A percentile compares a stretch with the other conserved stretches of the same genome.
Evolutionary conservation across 1,140 invertebrate species (phyloP).

Genomic region (Meteorus sp.): DNA sequence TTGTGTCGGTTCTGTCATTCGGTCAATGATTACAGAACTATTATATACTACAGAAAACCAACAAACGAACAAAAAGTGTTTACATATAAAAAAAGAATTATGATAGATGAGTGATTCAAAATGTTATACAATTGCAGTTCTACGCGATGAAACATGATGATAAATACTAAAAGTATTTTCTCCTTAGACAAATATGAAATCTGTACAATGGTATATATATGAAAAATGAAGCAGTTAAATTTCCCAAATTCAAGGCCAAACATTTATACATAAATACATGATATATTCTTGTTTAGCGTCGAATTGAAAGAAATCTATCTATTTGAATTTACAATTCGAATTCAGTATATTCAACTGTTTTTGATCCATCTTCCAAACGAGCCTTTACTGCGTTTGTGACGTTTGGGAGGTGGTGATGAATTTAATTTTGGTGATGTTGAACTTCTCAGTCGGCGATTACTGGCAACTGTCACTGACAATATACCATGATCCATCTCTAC

Average conservation of each 20-base stretch:
- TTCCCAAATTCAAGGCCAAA: slow-evolving; percentile 13
- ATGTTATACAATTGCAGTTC: slow-evolving; percentile 37
- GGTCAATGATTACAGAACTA: slow-evolving; percentile 23
- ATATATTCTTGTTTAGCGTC: slow-evolving; percentile 2
- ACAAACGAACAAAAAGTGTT: not conserved
- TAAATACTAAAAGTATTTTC: slow-evolving; percentile 57
- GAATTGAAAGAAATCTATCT: slow-evolving; percentile 23
- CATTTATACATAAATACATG: slow-evolving; percentile 4
- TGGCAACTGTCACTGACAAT: slow-evolving; percentile 52
- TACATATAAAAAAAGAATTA: not conserved
- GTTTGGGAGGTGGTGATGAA: slow-evolving; percentile 42
- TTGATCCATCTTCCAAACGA: slow-evolving; percentile 48
- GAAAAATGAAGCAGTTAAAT: not conserved
- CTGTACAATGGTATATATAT: slow-evolving; percentile 21
- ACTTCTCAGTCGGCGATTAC: slow-evolving; percentile 54
- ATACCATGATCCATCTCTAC: slow-evolving; percentile 54
- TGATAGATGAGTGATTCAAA: slow-evolving; percentile 20
- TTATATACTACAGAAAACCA: too few relatives aligned
- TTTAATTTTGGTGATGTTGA: slow-evolving; percentile 47
- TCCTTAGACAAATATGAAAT: slow-evolving; percentile 47
- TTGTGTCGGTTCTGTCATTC: too few relatives aligned
- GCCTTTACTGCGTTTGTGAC: slow-evolving; percentile 44
- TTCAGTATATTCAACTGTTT: slow-evolving; percentile 45
- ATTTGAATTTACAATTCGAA: not conserved
- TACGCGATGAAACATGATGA: slow-evolving; percentile 39